These are phyloP conservation scores for Alcedo quadribrachys DNA, from an alignment of 2,797 vertebrate species.

Conservation along the genomic window DNA sequence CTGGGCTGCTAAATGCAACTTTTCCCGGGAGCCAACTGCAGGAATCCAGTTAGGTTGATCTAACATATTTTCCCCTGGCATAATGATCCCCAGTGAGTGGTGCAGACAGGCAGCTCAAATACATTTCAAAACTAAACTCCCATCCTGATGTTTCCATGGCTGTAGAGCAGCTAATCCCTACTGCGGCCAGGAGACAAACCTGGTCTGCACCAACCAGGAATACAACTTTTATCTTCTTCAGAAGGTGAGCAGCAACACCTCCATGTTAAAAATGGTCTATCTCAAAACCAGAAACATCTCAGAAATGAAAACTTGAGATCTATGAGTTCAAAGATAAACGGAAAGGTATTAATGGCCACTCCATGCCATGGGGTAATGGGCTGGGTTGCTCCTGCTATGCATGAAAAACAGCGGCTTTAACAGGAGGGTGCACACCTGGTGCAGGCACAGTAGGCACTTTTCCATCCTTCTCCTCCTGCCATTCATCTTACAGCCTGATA, in stretches of 20 bases:
- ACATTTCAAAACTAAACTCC: background rate
- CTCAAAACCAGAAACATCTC: background rate
- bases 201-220: background rate
- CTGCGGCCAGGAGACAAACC: background rate
- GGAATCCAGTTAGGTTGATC: background rate
- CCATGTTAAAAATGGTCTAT: accelerated
- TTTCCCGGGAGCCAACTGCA: background rate
- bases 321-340: background rate
- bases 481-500: background rate
- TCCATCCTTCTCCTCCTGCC: background rate
- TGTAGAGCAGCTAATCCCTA: background rate
- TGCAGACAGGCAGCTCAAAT: background rate
- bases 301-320: background rate
- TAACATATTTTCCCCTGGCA: background rate
- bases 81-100: background rate
- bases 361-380: accelerated
- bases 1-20: background rate
- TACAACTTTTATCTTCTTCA: background rate
- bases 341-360: background rate
- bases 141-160: background rate
- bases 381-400: accelerated
- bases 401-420: background rate
- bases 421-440: accelerated
- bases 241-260: background rate
- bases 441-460: background rate